A percentile compares a stretch with the other conserved stretches of the same genome.
These are phyloP conservation scores for Oceanodroma tethys DNA, from an alignment of 2,113 vertebrate species.

Conservation along the genomic window DNA sequence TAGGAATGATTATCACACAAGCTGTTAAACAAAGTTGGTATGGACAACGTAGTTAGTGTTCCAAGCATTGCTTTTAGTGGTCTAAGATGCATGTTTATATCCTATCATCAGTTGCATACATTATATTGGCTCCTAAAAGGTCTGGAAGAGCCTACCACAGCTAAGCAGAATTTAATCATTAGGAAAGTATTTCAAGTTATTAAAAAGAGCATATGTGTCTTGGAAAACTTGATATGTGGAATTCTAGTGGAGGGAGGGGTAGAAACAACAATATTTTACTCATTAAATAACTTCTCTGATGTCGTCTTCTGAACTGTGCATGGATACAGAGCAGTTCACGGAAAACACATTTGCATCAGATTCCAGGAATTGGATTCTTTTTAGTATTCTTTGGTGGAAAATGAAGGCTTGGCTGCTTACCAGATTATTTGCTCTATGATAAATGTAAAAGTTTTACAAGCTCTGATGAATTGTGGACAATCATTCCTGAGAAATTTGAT, in stretches of 20 bases:
- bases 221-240: slow-evolving; percentile 47
- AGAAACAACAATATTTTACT: slow-evolving; percentile 53
- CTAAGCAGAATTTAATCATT: slow-evolving; percentile 41
- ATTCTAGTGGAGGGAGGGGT: background rate
- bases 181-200: slow-evolving; percentile 54
- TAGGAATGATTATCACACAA: background rate
- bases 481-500: slow-evolving; percentile 71
- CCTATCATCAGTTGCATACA: background rate
- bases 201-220: slow-evolving; percentile 24
- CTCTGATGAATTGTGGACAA: slow-evolving; percentile 33
- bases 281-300: slow-evolving; percentile 39
- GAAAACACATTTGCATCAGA: slow-evolving; percentile 50
- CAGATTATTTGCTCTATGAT: slow-evolving; percentile 61
- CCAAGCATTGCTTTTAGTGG: background rate
- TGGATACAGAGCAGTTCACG: background rate
- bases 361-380: slow-evolving; percentile 39
- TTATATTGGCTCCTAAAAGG: background rate
- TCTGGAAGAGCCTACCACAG: background rate
- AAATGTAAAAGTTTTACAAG: slow-evolving; percentile 61
- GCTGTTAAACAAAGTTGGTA: background rate
- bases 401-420: slow-evolving; percentile 61
- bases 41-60: background rate
- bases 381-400: slow-evolving; percentile 59
- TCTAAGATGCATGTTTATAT: background rate
- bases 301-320: background rate